Percentiles rank a stretch among this genome's conserved stretches.
Evolutionary conservation across 2,888 invertebrate species (phyloP).

Genomic region (Eristalis pertinax): DNA sequence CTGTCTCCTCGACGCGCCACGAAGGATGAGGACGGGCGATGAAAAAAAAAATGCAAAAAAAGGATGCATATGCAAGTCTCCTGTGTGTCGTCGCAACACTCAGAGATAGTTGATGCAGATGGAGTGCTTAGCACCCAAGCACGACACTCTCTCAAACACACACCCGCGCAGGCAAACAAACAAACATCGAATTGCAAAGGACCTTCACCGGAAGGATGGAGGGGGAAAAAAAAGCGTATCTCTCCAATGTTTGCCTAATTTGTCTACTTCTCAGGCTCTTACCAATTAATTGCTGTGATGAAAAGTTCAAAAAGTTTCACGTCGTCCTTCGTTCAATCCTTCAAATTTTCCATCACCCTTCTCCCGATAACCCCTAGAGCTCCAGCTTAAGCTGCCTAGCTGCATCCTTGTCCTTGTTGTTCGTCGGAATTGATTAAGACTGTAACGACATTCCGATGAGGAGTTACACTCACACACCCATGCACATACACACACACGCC

Average conservation of each 20-base stretch:
- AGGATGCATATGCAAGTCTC: conserved; percentile 25
- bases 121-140: conserved; percentile 65
- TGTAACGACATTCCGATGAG: conserved; percentile 43
- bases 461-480: neutral
- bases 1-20: neutral
- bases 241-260: conserved; percentile 70
- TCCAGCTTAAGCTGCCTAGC: neutral
- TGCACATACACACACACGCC: neutral
- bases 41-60: conserved; percentile 10
- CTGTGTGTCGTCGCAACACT: conserved; percentile 37
- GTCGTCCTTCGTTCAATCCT: neutral
- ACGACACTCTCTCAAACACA: neutral
- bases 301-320: conserved; percentile 65
- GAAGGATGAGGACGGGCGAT: neutral
- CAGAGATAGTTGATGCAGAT: conserved; percentile 66
- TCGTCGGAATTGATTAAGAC: conserved; percentile 61
- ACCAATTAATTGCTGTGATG: conserved; percentile 72
- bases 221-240: conserved; percentile 23
- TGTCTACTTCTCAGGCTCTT: conserved; percentile 69
- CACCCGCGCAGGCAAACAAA: conserved; percentile 19
- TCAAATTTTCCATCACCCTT: neutral
- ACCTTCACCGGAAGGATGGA: conserved; percentile 17
- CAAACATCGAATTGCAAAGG: neutral
- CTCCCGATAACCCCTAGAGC: neutral
- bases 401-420: conserved; percentile 12